Percentiles rank a stretch among this genome's conserved stretches.
Evolutionary conservation across 2,888 invertebrate genomes (phyloP).

Genomic region (Cotesia congregata): DNA sequence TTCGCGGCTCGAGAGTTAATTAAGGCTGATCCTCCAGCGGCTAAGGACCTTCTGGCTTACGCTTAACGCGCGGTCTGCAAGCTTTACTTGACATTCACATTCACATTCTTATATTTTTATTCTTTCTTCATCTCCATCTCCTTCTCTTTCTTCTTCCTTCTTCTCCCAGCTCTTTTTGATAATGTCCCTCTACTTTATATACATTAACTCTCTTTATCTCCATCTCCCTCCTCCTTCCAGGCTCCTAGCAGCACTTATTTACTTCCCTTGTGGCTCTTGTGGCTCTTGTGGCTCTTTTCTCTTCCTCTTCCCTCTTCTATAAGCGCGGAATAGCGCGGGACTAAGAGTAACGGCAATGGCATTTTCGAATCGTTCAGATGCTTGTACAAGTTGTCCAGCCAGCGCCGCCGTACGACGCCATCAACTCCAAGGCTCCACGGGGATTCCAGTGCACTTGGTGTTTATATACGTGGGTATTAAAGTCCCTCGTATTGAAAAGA

Average conservation of each 20-base stretch:
- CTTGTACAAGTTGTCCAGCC: constrained; percentile 30
- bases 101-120: constrained; percentile 20
- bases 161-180: constrained; percentile 6
- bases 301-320: constrained; percentile 39
- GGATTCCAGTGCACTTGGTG: constrained; percentile 36
- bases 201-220: constrained; percentile 18
- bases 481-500: not conserved
- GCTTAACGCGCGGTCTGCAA: constrained; percentile 46
- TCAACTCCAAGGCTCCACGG: constrained; percentile 26
- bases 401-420: constrained; percentile 38
- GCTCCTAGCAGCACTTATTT: not conserved
- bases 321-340: constrained; percentile 39
- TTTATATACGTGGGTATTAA: constrained; percentile 17
- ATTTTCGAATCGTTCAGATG: constrained; percentile 50
- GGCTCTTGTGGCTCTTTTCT: constrained; percentile 28
- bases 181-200: constrained; percentile 9
- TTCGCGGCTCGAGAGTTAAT: constrained; percentile 49
- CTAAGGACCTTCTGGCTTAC: constrained; percentile 57
- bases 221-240: constrained; percentile 19
- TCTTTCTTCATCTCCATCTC: constrained; percentile 28
- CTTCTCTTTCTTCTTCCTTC: constrained; percentile 24
- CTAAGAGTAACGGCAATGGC: constrained; percentile 48
- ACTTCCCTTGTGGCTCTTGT: constrained; percentile 24
- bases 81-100: constrained; percentile 21
- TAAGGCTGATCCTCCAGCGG: constrained; percentile 51